Base-by-base conservation (phyloP, 2,888 invertebrate genomes). In the Mallateleia sp. region DNA sequence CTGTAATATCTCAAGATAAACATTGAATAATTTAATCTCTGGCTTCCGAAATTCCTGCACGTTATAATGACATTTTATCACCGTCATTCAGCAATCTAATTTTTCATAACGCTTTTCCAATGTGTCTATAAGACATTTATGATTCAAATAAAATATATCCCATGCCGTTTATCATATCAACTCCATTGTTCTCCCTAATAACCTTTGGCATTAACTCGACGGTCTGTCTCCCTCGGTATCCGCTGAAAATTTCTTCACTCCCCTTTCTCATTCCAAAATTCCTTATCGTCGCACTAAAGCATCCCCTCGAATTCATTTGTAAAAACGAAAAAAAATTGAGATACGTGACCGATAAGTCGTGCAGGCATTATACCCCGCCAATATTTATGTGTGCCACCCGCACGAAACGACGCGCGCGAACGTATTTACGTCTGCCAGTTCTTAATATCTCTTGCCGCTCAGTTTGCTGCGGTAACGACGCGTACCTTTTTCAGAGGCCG, bases 391-490 rank as follows among this genome's bases (percentile, higher is more conserved):
- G 38, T 56, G 9, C 50, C 72, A 50, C 47, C 34, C 72, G 72
- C 25, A 66, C 38, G 52, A 79, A 79, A 62, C 60, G 50, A 74
- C 24, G 74, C 62, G 62, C 58, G 71, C 67, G 18, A 82, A 69
- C 75, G 69, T 75, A 82, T 82, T 75, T 82, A 75, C 69, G 82
- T 82, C 75, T 45, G 67, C 74, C 67, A 60, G 82, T 82, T 82
- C 75, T 82, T 82, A 82, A 82, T 82, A 82, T 82, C 75, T 74
- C 74, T 81, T 81, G 81, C 81, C 74, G 82, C 82, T 32, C 69
- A 75, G 75, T 82, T 75, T 69, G 75, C 75, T 22, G 75, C 62
- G 75, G 56, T 82, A 75, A 82, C 75, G 75, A 82, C 67, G 72
- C 80, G 72, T 72, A 64, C 80, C 64, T 64, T 72, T 80, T 72